These are phyloP conservation scores for Balaenoptera acutorostrata DNA, from an alignment of 2,113 vertebrate species.

Conservation along the genomic window DNA sequence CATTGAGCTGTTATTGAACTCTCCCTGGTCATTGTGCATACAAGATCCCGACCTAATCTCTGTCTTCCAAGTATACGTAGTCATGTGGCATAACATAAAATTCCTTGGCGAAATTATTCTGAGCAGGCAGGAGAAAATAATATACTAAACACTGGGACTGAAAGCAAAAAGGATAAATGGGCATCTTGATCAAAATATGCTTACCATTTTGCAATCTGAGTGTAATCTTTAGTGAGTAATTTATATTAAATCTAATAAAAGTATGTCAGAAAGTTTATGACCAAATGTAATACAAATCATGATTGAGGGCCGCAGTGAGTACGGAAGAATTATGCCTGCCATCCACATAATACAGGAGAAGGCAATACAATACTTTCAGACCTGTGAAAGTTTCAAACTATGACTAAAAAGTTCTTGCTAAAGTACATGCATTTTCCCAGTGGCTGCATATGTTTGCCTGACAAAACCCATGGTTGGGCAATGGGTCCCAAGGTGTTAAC, in stretches of 20 bases:
- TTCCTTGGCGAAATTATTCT: background rate
- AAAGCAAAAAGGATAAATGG: conserved; percentile 14
- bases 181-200: conserved; percentile 35
- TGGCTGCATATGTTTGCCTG: conserved; percentile 55
- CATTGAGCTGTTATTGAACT: background rate
- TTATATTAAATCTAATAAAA: conserved; percentile 66
- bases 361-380: conserved; percentile 49
- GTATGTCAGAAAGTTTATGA: conserved; percentile 56
- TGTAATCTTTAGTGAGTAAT: conserved; percentile 55
- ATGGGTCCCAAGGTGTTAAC: conserved; percentile 44
- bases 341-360: background rate
- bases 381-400: conserved; percentile 50
- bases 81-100: background rate
- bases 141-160: background rate
- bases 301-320: background rate
- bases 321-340: conserved; percentile 44
- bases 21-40: background rate
- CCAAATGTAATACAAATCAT: conserved; percentile 59
- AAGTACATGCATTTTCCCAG: conserved; percentile 51
- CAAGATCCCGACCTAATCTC: background rate
- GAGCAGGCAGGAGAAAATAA: background rate
- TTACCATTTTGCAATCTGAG: conserved; percentile 30
- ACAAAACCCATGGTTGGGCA: conserved; percentile 33
- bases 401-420: conserved; percentile 59
- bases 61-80: background rate